These are phyloP conservation scores for Cranoglanis bouderius DNA, from an alignment of 2,113 vertebrate species.

Conservation along the genomic window DNA sequence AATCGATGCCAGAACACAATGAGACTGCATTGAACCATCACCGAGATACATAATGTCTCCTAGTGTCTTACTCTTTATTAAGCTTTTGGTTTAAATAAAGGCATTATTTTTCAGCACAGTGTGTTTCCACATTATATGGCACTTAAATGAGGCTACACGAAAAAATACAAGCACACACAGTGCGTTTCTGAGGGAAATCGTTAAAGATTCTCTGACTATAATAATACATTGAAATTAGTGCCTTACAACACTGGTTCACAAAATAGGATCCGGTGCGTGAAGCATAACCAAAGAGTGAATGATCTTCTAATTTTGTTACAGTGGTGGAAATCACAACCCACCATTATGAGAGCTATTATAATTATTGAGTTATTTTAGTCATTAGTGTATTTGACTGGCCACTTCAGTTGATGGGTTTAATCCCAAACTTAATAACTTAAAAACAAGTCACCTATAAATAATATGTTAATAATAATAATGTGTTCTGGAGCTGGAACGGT, in stretches of 20 bases:
- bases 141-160: background rate
- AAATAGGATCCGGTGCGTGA: background rate
- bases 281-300: background rate
- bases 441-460: background rate
- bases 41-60: background rate
- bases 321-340: background rate
- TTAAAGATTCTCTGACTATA: background rate
- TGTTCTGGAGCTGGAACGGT: background rate
- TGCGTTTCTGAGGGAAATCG: background rate
- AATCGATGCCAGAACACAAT: background rate
- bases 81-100: background rate
- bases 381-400: background rate
- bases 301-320: background rate
- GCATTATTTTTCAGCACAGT: background rate
- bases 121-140: background rate
- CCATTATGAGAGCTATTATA: background rate
- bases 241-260: background rate
- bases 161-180: background rate
- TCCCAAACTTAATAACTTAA: background rate
- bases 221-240: background rate
- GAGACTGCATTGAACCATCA: background rate
- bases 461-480: background rate
- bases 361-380: background rate
- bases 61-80: background rate
- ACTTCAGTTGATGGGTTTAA: background rate